Percentiles rank a stretch among this genome's conserved stretches.
Conservation (phyloP, 2,888 invertebrate species). For the Ceraclea dissimilis region DNA sequence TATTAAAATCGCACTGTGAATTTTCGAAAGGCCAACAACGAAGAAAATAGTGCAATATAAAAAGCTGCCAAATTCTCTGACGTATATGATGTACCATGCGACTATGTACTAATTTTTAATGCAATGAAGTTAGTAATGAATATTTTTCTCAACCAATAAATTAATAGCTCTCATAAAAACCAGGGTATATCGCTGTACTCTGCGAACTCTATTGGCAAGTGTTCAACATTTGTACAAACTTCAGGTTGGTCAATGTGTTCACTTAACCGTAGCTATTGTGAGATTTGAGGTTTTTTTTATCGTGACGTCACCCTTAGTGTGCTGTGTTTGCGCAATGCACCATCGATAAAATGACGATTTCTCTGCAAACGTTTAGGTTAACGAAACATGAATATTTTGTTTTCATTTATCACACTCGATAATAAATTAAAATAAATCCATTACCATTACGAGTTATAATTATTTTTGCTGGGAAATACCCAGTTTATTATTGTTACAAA, state of each 20-base stretch:
- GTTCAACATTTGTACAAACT: too few relatives aligned
- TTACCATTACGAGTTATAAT: too few relatives aligned
- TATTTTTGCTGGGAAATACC: too few relatives aligned
- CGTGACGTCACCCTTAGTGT: constrained; percentile 21
- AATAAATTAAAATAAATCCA: too few relatives aligned
- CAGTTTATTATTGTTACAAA: too few relatives aligned
- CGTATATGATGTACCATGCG: constrained; percentile 30
- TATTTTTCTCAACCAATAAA: background rate
- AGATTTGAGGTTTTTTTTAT: constrained; percentile 5
- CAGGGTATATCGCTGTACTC: too few relatives aligned
- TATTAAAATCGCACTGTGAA: constrained; percentile 52
- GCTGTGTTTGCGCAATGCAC: constrained; percentile 21
- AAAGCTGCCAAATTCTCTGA: constrained; percentile 45
- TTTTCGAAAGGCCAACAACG: constrained; percentile 55
- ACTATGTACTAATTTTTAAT: background rate
- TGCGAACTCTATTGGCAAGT: too few relatives aligned
- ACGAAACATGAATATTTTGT: too few relatives aligned
- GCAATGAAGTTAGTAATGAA: background rate
- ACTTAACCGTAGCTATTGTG: background rate
- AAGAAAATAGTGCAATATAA: constrained; percentile 52
- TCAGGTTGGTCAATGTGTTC: too few relatives aligned
- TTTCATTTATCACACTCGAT: too few relatives aligned
- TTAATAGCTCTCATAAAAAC: too few relatives aligned
- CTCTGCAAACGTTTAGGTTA: too few relatives aligned
- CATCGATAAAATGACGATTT: constrained; percentile 7